Evolutionary conservation across 2,888 invertebrate genomes (phyloP), one percentile per base, ranked within the genome.

Genomic region (Blomia tropicalis): DNA sequence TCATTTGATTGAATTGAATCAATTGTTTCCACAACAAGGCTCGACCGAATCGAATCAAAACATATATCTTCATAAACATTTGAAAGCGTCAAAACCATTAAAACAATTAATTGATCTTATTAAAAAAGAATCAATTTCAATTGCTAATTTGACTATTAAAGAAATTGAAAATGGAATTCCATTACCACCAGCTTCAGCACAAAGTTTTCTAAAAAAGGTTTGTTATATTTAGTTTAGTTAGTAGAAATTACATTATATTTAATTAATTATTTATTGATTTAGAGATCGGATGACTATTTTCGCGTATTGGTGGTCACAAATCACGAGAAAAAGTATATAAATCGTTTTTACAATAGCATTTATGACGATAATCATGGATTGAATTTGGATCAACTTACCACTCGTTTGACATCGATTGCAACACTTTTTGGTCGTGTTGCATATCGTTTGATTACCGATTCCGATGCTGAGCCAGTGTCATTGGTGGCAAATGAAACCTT

Each of bases 171-270:
- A 60, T 41, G 51, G 66, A 14, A 7, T 7, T n/a, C 71, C 74
- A 4, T 66, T 85, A 59, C 92, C 92, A 0, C 91, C 92, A 0
- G 82, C 87, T 0, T 90, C 92, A 0, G 76, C 87, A 7, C 90
- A 91, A 72, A 83, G 84, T 1, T 91, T 93, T 73, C 75, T 87
- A 4, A 78, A 80, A 59, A 76, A 27, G 56, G 25, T n/a, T 19
- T 30, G 11, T 14, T n/a, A n/a, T n/a, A n/a, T n/a, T n/a, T n/a
- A n/a, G 5, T 32, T 32, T 70, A 75, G 0, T 74, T 75, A 60
- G 11, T 41, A n/a, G 2, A n/a, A n/a, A 2, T n/a, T n/a, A n/a
- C n/a, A n/a, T n/a, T n/a, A n/a, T n/a, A n/a, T n/a, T n/a, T n/a
- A n/a, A n/a, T n/a, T n/a, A n/a, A n/a, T 47, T 47, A 14, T 47